phyloP scores from a whole-genome alignment of 2,113 vertebrate genomes.

The Pteronura brasiliensis region DNA sequence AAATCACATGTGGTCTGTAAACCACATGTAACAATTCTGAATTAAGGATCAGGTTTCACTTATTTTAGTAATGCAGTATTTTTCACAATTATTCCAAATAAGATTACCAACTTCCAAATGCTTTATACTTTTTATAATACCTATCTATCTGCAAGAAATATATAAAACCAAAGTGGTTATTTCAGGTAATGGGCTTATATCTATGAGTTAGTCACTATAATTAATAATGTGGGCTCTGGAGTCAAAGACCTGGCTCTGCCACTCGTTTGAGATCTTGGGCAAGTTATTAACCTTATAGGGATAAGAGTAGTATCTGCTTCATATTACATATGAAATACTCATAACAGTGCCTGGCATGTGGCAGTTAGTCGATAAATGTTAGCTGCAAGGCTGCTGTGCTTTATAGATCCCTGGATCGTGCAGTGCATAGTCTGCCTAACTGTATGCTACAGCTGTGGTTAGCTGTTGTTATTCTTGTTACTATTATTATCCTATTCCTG shows the following conservation, averaged over 20 bases:
- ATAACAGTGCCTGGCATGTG: background rate
- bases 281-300: background rate
- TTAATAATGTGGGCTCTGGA: background rate
- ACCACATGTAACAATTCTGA: background rate
- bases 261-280: background rate
- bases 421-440: background rate
- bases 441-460: background rate
- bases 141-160: constrained; percentile 7
- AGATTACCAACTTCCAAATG: background rate
- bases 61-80: background rate
- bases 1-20: constrained; percentile 1
- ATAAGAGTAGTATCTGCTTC: background rate
- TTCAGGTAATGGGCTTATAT: background rate
- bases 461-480: background rate
- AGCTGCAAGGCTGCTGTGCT: background rate
- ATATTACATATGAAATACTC: background rate
- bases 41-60: background rate
- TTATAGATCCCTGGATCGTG: background rate
- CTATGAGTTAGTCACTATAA: background rate
- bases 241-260: background rate
- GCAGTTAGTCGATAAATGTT: background rate
- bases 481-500: background rate
- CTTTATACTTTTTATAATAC: background rate
- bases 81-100: constrained; percentile 28
- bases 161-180: background rate